phyloP scores from a whole-genome alignment of 1,140 invertebrate species.

The Drosophila willistoni region DNA sequence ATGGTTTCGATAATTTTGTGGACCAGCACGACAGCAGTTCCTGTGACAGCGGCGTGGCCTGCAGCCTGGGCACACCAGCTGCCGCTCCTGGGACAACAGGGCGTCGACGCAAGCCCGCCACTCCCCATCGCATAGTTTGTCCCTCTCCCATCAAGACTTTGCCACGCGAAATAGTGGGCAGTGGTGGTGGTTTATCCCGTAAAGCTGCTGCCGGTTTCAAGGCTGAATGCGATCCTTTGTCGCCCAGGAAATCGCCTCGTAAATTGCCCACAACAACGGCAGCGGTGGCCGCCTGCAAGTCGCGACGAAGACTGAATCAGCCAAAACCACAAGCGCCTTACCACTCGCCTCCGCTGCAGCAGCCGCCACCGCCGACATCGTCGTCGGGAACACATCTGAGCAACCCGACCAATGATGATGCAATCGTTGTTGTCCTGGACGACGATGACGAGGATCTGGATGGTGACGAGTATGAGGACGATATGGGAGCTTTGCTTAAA shows the following conservation, averaged over 20 bases:
- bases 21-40: slow-evolving; percentile 81
- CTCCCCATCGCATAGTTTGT: slow-evolving; percentile 81
- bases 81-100: slow-evolving; percentile 2
- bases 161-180: slow-evolving; percentile 31
- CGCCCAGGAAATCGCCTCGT: slow-evolving; percentile 72
- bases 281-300: slow-evolving; percentile 57
- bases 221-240: slow-evolving; percentile 32
- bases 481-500: slow-evolving; percentile 38
- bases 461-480: slow-evolving; percentile 63
- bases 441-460: slow-evolving; percentile 49
- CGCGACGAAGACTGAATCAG: slow-evolving; percentile 81
- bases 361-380: background rate
- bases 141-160: slow-evolving; percentile 77
- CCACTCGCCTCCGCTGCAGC: slow-evolving; percentile 37
- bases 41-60: slow-evolving; percentile 82
- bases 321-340: slow-evolving; percentile 76
- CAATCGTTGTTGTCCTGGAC: slow-evolving; percentile 45
- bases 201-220: slow-evolving; percentile 14
- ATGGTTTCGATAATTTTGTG: slow-evolving; percentile 41
- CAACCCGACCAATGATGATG: slow-evolving; percentile 39
- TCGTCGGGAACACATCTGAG: slow-evolving; percentile 27
- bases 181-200: slow-evolving; percentile 16
- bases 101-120: slow-evolving; percentile 75
- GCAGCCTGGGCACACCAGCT: slow-evolving; percentile 44
- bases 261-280: slow-evolving; percentile 59